These are phyloP conservation scores for Alligator mississippiensis DNA, from an alignment of 2,113 vertebrate genomes.

Conservation along the genomic window DNA sequence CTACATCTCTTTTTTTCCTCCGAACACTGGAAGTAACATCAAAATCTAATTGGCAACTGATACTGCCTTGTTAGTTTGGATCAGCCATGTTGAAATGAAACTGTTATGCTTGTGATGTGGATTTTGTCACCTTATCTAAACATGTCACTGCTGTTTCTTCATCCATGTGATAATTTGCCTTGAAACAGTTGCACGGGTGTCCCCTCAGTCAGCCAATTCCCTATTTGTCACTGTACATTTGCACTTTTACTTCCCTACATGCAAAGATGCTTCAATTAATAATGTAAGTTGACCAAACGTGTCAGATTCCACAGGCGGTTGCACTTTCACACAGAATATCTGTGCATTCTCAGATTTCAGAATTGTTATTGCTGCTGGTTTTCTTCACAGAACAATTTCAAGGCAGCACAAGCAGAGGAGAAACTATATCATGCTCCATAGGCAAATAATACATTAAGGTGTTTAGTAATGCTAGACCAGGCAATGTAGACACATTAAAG, in stretches of 20 bases:
- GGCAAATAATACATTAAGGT: background rate
- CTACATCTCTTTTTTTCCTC: background rate
- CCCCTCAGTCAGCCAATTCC: background rate
- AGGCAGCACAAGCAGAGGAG: background rate
- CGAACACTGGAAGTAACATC: background rate
- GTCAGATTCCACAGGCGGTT: background rate
- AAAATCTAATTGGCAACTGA: background rate
- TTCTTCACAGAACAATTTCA: background rate
- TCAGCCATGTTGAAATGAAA: background rate
- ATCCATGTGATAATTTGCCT: background rate
- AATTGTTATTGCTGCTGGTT: background rate
- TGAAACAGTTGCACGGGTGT: background rate
- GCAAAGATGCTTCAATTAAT: background rate
- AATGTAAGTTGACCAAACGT: background rate
- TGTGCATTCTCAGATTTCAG: background rate
- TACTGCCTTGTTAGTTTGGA: background rate
- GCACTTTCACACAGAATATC: background rate
- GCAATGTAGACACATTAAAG: background rate
- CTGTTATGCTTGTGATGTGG: background rate
- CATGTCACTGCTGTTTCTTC: background rate
- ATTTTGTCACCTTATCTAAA: slow-evolving; percentile 39
- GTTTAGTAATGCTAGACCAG: background rate
- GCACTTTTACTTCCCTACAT: background rate
- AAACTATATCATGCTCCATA: background rate
- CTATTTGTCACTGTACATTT: background rate